Percentiles rank a stretch among this genome's conserved stretches.
phyloP scores from a whole-genome alignment of 2,888 invertebrate species.

The Netelia fuscicornis region DNA sequence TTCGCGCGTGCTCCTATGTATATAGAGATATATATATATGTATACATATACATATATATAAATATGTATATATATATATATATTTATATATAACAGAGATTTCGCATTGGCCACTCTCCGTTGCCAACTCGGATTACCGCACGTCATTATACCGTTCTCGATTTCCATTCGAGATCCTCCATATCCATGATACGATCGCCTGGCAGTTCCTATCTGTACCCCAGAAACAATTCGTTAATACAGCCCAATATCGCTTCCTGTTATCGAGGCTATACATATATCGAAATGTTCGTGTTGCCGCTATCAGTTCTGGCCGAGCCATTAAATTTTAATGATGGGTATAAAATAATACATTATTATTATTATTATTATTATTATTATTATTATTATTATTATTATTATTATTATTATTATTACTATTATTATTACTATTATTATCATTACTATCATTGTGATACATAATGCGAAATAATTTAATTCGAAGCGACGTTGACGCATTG shows the following conservation, averaged over 20 bases:
- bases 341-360: conserved; percentile 7
- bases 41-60: not conserved
- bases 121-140: conserved; percentile 58
- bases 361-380: not conserved
- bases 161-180: conserved; percentile 54
- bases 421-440: not conserved
- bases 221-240: conserved; percentile 51
- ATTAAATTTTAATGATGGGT: conserved; percentile 25
- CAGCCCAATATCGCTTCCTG: conserved; percentile 7
- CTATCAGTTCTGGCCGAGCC: not conserved
- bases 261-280: not conserved
- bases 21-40: not conserved
- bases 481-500: not conserved
- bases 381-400: not conserved
- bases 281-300: not conserved
- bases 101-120: conserved; percentile 17
- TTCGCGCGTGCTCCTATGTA: not conserved
- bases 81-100: not conserved
- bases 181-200: conserved; percentile 15
- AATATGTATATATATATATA: not conserved
- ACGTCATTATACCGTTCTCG: conserved; percentile 62
- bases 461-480: not conserved
- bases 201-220: conserved; percentile 7
- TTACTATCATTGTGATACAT: not conserved
- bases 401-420: not conserved